Conservation (phyloP, 37 sponge, comb jelly and placozoan genomes). For the Chondrosia reniformis region DNA sequence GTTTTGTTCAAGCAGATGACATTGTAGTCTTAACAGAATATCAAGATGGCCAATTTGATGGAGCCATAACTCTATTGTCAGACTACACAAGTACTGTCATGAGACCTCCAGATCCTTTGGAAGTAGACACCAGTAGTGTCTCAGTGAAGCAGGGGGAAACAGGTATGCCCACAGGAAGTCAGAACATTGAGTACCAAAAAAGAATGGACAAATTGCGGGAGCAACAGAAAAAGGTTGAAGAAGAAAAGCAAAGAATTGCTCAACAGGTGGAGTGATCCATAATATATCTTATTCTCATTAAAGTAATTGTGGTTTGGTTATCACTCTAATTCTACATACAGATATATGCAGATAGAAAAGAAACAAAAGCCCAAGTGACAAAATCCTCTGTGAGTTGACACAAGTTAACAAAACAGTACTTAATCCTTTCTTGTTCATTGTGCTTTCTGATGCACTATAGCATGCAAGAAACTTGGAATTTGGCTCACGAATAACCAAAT, state of each 20-base stretch:
- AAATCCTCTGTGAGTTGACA: constrained; percentile 7
- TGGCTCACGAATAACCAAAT: background rate
- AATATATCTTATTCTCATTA: background rate
- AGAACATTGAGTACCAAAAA: constrained; percentile 5
- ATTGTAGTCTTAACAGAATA: background rate
- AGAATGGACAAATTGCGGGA: background rate
- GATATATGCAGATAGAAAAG: constrained; percentile 26
- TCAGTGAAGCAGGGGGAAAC: no score
- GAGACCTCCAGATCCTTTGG: background rate
- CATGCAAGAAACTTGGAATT: constrained; percentile 18
- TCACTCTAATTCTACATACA: background rate
- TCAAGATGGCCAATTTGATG: background rate
- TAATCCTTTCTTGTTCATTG: background rate
- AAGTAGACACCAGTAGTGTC: background rate
- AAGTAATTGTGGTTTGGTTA: background rate
- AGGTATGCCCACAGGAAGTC: no score
- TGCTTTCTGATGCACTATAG: background rate
- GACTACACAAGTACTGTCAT: background rate
- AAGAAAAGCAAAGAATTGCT: constrained; percentile 27
- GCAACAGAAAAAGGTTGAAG: background rate
- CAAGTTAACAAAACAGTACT: background rate
- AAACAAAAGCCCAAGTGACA: background rate
- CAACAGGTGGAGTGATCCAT: background rate
- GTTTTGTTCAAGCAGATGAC: constrained; percentile 5
- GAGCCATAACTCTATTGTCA: background rate